Percentiles rank a stretch among this genome's conserved stretches.
Conservation (phyloP, 2,797 vertebrate species). For the Onychomys torridus region DNA sequence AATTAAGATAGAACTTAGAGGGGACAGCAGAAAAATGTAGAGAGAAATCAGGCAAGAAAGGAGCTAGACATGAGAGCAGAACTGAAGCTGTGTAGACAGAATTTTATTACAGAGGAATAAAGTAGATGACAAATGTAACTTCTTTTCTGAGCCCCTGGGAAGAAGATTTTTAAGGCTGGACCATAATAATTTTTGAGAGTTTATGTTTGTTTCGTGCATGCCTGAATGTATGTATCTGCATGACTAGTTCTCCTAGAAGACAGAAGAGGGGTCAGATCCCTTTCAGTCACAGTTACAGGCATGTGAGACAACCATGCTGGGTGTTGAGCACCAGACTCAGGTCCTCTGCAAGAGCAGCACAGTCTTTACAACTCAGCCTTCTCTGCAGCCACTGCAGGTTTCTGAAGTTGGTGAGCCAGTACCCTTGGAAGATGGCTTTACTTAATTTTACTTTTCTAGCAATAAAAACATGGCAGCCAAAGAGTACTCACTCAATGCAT, state of each 20-base stretch:
- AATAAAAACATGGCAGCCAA: neutral
- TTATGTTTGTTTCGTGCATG: neutral
- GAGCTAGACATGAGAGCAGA: no score
- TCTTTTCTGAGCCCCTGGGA: no score
- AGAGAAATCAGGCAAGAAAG: no score
- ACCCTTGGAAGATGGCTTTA: neutral
- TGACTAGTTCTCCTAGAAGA: neutral
- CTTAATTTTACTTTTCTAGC: neutral
- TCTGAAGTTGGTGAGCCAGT: neutral
- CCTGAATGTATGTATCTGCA: neutral
- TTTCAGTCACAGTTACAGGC: neutral
- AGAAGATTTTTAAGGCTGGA: no score
- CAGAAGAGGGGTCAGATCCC: neutral
- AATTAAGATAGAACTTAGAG: no score
- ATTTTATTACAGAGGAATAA: no score
- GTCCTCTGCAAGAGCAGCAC: neutral
- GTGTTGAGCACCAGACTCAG: neutral
- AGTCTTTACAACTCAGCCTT: neutral
- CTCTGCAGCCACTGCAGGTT: neutral
- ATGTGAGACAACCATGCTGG: neutral
- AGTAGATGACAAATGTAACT: no score
- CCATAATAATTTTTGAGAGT: no score
- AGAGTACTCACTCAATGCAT: neutral
- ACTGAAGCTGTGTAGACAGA: no score
- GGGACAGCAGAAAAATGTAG: no score